Evolutionary conservation across 1,140 invertebrate genomes (phyloP).

Genomic region (Ceratitis capitata): DNA sequence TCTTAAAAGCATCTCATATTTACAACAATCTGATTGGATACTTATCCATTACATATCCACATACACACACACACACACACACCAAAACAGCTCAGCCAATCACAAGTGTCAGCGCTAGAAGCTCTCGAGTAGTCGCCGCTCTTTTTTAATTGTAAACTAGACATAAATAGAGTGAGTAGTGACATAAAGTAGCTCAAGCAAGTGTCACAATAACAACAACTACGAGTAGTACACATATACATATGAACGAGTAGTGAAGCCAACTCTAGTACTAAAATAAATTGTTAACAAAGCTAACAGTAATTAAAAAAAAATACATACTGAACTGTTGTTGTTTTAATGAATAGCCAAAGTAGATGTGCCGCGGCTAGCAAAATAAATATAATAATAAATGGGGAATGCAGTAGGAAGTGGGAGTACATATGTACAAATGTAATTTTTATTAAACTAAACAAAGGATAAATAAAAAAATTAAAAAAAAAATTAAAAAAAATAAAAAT

Average conservation of each 20-base stretch:
- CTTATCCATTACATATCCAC: neutral
- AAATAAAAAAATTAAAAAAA: too few species aligned
- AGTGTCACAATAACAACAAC: neutral
- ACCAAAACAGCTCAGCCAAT: neutral
- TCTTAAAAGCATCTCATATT: neutral
- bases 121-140: neutral
- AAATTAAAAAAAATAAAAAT: too few species aligned
- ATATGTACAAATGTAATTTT: too few species aligned
- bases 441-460: too few species aligned
- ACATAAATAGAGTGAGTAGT: neutral
- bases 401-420: too few species aligned
- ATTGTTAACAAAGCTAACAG: neutral
- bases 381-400: too few species aligned
- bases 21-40: conserved; percentile 1
- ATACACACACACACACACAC: neutral
- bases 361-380: neutral
- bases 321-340: neutral
- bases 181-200: neutral
- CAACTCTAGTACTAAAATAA: neutral
- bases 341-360: neutral
- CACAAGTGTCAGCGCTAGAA: neutral
- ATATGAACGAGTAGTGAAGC: too few species aligned
- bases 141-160: neutral
- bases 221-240: neutral
- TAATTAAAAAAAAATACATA: neutral